Evolutionary conservation across 2,888 invertebrate genomes (phyloP).

Genomic region (Sarcophaga caerulescens): DNA sequence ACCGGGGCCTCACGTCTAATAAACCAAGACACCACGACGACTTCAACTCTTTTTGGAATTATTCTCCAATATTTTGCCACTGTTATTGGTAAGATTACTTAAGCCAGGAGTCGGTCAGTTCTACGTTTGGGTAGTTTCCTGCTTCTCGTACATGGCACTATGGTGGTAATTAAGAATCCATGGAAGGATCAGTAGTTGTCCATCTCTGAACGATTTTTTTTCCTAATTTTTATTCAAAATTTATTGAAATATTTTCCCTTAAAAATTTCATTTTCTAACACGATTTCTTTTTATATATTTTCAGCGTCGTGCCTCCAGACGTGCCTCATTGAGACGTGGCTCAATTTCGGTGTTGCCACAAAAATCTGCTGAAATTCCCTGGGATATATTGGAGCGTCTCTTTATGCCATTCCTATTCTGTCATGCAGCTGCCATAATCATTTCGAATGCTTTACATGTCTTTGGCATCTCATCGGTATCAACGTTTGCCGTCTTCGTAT

Average conservation of each 20-base stretch:
- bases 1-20: too few species aligned
- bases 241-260: background rate
- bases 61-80: too few species aligned
- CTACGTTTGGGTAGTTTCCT: too few species aligned
- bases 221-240: constrained; percentile 33
- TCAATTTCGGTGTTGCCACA: constrained; percentile 83
- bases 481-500: constrained; percentile 89
- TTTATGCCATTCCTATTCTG: constrained; percentile 90
- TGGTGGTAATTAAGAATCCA: too few species aligned
- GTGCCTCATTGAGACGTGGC: constrained; percentile 84
- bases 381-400: constrained; percentile 87
- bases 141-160: too few species aligned
- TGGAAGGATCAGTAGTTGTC: too few species aligned
- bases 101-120: too few species aligned
- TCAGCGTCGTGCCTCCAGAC: constrained; percentile 81
- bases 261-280: too few species aligned
- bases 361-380: constrained; percentile 85
- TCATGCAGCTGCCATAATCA: constrained; percentile 89
- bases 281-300: background rate
- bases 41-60: too few species aligned
- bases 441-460: constrained; percentile 87
- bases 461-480: constrained; percentile 89
- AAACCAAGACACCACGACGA: too few species aligned
- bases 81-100: too few species aligned
- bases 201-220: background rate